Evolutionary conservation across 2,888 invertebrate species (phyloP).

Genomic region (Julus scandinavius): DNA sequence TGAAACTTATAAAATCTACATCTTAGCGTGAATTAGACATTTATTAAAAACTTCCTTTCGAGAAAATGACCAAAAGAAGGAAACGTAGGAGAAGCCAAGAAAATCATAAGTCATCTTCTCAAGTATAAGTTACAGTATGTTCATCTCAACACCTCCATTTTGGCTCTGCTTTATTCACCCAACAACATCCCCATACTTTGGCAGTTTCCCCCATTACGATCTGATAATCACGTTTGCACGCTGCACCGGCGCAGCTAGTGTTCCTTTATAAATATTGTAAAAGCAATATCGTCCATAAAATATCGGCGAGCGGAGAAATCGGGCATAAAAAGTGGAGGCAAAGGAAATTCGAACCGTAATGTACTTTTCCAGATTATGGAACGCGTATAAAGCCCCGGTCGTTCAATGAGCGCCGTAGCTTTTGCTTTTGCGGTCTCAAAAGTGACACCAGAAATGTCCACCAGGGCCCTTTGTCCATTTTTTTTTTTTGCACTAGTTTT

Average conservation of each 20-base stretch:
- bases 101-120: too few relatives aligned
- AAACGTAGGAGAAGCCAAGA: too few relatives aligned
- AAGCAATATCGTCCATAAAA: background rate
- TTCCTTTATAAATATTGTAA: background rate
- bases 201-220: background rate
- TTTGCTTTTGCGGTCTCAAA: background rate
- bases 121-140: too few relatives aligned
- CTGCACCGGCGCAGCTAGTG: background rate
- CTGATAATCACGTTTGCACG: slow-evolving; percentile 1
- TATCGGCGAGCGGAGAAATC: background rate
- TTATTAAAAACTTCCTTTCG: too few relatives aligned
- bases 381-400: background rate
- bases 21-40: too few relatives aligned
- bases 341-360: background rate
- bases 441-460: background rate
- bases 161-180: too few relatives aligned
- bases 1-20: too few relatives aligned
- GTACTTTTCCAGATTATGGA: background rate
- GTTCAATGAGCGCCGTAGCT: background rate
- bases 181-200: background rate
- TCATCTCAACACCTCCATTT: too few relatives aligned
- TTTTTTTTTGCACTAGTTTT: background rate
- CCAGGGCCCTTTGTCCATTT: background rate
- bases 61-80: too few relatives aligned
- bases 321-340: background rate